Evolutionary conservation across 2,888 invertebrate genomes (phyloP), one percentile per base, ranked within the genome.

Genomic region (Habrosyne pyritoides): DNA sequence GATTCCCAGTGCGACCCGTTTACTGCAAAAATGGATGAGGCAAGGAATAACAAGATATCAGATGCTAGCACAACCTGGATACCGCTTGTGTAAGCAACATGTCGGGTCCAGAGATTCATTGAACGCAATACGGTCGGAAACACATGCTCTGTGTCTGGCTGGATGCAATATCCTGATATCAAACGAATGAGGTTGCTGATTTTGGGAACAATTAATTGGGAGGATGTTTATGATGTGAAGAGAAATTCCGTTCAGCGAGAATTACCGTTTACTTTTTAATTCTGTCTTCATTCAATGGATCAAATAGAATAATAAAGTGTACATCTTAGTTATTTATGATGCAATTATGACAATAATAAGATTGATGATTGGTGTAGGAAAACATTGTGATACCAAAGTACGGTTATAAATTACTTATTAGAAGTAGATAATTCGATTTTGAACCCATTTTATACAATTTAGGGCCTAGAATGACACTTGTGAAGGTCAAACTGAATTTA

Each of bases 71-170:
- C 42, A 42, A 42, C 42, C 42, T 42, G 67, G 69, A 67, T 60
- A 54, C 56, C 66, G 66, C 63, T 65, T 66, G 58, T 61, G 57
- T 73, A 75, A 74, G 73, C 67, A 77, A 66, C 63, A 8, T 71
- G 65, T 66, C 67, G 54, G 57, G 64, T 8, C 42, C n/a, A 49
- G 64, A 77, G 73, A 77, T 77, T 78, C 69, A 76, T 75, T 18
- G 42, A 42, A 2, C 42, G 8, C 42, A 42, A 42, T 18, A 18
- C 18, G 14, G 42, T 42, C 42, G 14, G 53, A 56, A 52, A 33
- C 55, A 58, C 46, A 55, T 56, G 61, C 49, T 61, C 63, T 59
- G 56, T 62, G 57, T 57, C 24, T 21, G 47, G 26, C 61, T 28
- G 47, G 54, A 73, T 61, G 60, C 66, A 73, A 61, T 64, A 61